These are phyloP conservation scores for Mystacornis crossleyi DNA, from an alignment of 2,113 vertebrate species.

Conservation along the genomic window DNA sequence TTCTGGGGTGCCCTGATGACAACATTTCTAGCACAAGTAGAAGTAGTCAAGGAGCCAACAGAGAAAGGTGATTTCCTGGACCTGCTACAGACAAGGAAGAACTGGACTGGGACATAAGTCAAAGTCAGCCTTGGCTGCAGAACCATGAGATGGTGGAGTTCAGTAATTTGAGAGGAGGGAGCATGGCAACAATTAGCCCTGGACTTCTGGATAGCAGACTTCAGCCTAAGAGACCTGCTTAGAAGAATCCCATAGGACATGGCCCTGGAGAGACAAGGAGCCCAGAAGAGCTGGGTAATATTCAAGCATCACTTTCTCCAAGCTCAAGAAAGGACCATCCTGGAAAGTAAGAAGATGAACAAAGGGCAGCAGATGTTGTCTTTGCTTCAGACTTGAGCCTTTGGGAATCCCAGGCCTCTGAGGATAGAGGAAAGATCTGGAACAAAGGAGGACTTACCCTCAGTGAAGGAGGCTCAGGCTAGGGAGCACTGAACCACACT, in stretches of 20 bases:
- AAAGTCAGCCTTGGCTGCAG: not conserved
- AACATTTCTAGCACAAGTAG: not conserved
- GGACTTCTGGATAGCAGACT: not conserved
- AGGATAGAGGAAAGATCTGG: not conserved
- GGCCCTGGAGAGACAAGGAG: not conserved
- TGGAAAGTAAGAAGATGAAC: not conserved
- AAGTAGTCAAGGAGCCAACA: not conserved
- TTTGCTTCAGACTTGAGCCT: not conserved
- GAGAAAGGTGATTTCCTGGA: not conserved
- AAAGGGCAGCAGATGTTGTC: not conserved
- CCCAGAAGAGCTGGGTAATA: not conserved
- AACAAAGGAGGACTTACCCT: not conserved
- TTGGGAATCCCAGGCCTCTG: not conserved
- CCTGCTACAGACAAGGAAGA: not conserved
- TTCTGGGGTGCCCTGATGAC: not conserved
- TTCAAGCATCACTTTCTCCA: not conserved
- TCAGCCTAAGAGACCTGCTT: not conserved
- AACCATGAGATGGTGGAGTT: not conserved
- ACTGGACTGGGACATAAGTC: not conserved
- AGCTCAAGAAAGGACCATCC: not conserved
- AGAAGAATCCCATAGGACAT: not conserved
- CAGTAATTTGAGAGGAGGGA: not conserved
- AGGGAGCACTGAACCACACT: not conserved
- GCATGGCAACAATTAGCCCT: not conserved
- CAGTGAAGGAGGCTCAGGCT: not conserved